These are phyloP conservation scores for Falco columbarius DNA, from an alignment of 2,797 vertebrate genomes.

Conservation along the genomic window DNA sequence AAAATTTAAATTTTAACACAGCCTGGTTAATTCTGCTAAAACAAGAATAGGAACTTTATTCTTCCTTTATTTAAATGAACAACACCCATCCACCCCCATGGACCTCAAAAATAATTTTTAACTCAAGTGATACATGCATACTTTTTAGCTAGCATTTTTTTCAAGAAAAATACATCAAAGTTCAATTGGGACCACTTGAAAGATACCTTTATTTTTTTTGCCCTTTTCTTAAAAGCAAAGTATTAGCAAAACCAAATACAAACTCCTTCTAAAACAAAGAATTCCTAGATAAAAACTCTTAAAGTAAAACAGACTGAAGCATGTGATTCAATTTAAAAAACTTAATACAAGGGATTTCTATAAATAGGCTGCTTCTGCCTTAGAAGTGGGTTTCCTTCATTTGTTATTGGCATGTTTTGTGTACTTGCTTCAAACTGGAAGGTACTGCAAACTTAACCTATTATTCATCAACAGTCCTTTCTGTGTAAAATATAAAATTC, in stretches of 20 bases:
- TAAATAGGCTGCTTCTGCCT: background rate
- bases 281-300: background rate
- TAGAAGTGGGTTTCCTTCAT: background rate
- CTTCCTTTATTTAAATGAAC: background rate
- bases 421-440: conserved; percentile 19
- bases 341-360: background rate
- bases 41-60: background rate
- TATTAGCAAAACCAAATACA: background rate
- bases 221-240: background rate
- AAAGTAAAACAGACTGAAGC: background rate
- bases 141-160: background rate
- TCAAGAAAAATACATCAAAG: background rate
- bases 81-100: background rate
- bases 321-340: background rate
- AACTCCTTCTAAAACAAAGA: background rate
- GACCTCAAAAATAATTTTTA: background rate
- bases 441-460: background rate
- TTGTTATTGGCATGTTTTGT: background rate
- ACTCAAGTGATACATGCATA: background rate
- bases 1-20: background rate
- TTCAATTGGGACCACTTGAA: background rate
- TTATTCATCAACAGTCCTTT: conserved; percentile 1
- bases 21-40: background rate
- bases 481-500: background rate
- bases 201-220: background rate